phyloP scores from a whole-genome alignment of 2,797 vertebrate genomes.

The Acrossocheilus wenchowensis region DNA sequence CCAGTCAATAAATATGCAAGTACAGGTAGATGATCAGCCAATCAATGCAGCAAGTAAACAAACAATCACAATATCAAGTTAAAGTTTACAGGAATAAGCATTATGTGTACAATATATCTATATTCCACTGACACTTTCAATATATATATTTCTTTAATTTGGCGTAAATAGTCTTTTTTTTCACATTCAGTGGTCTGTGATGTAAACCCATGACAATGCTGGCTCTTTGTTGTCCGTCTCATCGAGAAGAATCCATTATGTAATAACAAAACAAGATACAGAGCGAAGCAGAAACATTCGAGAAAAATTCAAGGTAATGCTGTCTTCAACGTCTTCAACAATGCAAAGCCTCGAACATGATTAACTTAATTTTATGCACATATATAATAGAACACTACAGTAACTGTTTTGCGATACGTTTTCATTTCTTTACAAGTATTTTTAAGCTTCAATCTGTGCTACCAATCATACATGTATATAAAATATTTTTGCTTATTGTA shows the following conservation, averaged over 20 bases:
- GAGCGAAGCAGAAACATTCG: conserved; percentile 56
- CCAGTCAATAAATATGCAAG: conserved; percentile 55
- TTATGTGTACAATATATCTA: conserved; percentile 61
- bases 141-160: conserved; percentile 65
- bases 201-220: conserved; percentile 76
- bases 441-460: conserved; percentile 58
- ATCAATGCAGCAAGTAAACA: conserved; percentile 56
- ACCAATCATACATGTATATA: conserved; percentile 69
- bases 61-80: conserved; percentile 59
- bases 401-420: conserved; percentile 52
- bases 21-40: conserved; percentile 51
- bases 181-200: conserved; percentile 83
- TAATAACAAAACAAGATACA: conserved; percentile 59
- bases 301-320: conserved; percentile 64
- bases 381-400: conserved; percentile 59
- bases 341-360: conserved; percentile 64
- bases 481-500: conserved; percentile 67
- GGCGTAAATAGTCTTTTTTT: conserved; percentile 64
- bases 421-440: conserved; percentile 53
- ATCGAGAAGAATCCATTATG: conserved; percentile 56
- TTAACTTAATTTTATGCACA: conserved; percentile 63
- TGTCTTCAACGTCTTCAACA: conserved; percentile 56
- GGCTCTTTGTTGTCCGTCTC: conserved; percentile 52
- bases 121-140: conserved; percentile 64
- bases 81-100: conserved; percentile 62